Conservation (phyloP, 2,888 invertebrate genomes). For the Phytoseiulus persimilis region DNA sequence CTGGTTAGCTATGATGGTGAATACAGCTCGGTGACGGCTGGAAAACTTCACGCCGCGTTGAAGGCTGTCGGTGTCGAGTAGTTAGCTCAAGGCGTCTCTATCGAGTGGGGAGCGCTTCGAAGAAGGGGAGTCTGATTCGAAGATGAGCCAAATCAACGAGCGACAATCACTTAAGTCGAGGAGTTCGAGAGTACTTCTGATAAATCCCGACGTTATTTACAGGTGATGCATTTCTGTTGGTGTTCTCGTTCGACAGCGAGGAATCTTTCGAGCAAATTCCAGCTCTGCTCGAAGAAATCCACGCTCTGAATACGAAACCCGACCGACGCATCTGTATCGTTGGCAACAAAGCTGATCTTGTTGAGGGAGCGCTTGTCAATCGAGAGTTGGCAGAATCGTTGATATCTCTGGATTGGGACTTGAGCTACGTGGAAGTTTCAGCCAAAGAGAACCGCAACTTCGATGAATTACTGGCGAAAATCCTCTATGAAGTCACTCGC, state of each 20-base stretch:
- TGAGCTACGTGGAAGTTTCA: slow-evolving; percentile 12
- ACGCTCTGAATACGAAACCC: not conserved
- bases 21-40: too few species aligned
- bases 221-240: slow-evolving; percentile 10
- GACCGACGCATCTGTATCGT: slow-evolving; percentile 39
- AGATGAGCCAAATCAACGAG: too few species aligned
- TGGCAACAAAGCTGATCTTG: slow-evolving; percentile 42
- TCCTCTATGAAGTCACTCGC: not conserved
- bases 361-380: not conserved
- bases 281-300: not conserved
- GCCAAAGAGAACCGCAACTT: slow-evolving; percentile 21
- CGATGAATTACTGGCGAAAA: not conserved
- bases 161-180: too few species aligned
- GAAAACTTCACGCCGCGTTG: too few species aligned
- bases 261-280: slow-evolving; percentile 30
- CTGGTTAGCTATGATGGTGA: too few species aligned
- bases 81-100: too few species aligned
- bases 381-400: not conserved
- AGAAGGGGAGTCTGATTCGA: too few species aligned
- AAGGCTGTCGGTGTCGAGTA: too few species aligned
- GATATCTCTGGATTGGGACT: slow-evolving; percentile 13
- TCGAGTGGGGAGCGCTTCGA: too few species aligned
- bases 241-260: slow-evolving; percentile 25
- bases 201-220: not conserved
- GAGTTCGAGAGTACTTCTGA: not conserved